Evolutionary conservation across 2,888 invertebrate species (phyloP).

Genomic region (Lathronympha strigana): DNA sequence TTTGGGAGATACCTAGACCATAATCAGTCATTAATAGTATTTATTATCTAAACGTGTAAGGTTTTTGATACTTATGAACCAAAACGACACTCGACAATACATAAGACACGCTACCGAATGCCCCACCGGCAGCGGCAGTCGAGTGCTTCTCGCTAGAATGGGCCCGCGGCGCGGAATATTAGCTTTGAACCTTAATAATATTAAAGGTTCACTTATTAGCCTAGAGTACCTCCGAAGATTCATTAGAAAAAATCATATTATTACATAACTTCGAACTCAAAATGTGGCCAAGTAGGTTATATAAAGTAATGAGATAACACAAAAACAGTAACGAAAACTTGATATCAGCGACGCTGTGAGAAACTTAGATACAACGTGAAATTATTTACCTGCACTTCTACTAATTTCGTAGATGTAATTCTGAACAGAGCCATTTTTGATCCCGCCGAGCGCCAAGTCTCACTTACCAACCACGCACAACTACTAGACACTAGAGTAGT

Average conservation of each 20-base stretch:
- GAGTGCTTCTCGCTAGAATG: constrained; percentile 1
- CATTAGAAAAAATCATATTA: constrained; percentile 34
- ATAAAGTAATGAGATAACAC: constrained; percentile 40
- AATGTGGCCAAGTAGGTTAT: constrained; percentile 54
- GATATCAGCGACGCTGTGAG: background rate
- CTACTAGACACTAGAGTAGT: too few species aligned
- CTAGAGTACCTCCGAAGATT: constrained; percentile 8
- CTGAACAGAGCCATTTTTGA: constrained; percentile 87
- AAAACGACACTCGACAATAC: background rate
- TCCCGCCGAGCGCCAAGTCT: constrained; percentile 63
- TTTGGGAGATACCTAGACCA: background rate
- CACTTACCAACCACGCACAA: constrained; percentile 61
- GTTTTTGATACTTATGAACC: constrained; percentile 16
- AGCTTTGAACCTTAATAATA: background rate
- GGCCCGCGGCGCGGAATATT: constrained; percentile 1
- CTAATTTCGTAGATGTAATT: constrained; percentile 85
- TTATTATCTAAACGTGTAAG: background rate
- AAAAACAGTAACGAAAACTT: constrained; percentile 31
- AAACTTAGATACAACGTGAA: constrained; percentile 1
- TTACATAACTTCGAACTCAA: constrained; percentile 56
- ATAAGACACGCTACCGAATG: constrained; percentile 21
- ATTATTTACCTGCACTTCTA: constrained; percentile 85
- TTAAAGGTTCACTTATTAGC: background rate
- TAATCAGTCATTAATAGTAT: background rate
- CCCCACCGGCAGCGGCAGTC: constrained; percentile 12